Evolutionary conservation across 2,888 invertebrate species (phyloP).

Genomic region (Physocephala rufipes): DNA sequence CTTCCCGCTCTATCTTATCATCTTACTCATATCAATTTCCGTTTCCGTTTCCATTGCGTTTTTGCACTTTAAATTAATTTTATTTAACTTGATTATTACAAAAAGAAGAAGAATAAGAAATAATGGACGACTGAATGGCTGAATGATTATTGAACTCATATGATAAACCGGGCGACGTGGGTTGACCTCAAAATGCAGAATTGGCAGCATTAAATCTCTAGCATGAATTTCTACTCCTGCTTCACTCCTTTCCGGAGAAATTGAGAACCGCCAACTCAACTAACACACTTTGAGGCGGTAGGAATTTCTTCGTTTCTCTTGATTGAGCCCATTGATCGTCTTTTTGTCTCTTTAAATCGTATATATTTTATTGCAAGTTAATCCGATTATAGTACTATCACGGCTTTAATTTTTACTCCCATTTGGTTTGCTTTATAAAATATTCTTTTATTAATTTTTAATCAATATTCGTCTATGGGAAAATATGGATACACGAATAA

Average conservation of each 20-base stretch:
- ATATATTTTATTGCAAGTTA: conserved; percentile 47
- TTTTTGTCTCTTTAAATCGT: conserved; percentile 56
- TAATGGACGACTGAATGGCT: conserved; percentile 22
- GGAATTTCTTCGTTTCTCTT: too few relatives aligned
- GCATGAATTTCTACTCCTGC: too few relatives aligned
- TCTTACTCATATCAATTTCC: conserved; percentile 20
- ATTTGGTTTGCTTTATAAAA: too few relatives aligned
- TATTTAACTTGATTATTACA: conserved; percentile 24
- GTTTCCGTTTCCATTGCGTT: conserved; percentile 8
- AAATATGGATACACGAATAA: too few relatives aligned
- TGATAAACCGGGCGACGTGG: conserved; percentile 28
- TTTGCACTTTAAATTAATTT: conserved; percentile 15
- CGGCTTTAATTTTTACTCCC: too few relatives aligned
- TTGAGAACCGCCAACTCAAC: too few relatives aligned
- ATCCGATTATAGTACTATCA: background rate
- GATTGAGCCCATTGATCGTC: conserved; percentile 49
- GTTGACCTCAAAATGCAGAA: background rate
- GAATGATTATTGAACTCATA: conserved; percentile 3
- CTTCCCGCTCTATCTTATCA: background rate
- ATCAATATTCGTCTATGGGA: too few relatives aligned
- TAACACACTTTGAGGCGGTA: too few relatives aligned
- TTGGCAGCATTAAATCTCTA: background rate
- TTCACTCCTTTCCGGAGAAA: too few relatives aligned
- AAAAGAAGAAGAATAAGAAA: conserved; percentile 23
- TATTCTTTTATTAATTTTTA: too few relatives aligned